Conservation (phyloP, 2,888 invertebrate species). For the Cacoxenus indagator region DNA sequence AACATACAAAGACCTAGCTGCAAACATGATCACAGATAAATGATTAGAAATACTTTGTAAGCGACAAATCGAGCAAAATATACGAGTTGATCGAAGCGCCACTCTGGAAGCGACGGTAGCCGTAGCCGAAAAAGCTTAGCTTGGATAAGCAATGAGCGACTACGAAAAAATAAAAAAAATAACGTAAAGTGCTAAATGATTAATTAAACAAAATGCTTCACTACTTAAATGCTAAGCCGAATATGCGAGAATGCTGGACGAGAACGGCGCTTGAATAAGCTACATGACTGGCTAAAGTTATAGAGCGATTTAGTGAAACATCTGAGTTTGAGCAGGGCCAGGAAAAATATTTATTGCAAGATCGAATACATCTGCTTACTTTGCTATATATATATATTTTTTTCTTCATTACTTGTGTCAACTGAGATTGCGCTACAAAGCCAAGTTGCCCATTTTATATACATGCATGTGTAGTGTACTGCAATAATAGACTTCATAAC, state of each 20-base stretch:
- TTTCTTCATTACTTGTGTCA: no score
- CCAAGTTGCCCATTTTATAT: no score
- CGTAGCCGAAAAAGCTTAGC: constrained; percentile 1
- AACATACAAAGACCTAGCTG: no score
- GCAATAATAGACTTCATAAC: neutral
- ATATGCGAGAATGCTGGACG: neutral
- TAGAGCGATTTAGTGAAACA: no score
- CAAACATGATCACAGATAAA: no score
- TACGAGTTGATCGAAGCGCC: neutral
- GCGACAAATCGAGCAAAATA: neutral
- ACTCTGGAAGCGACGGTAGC: neutral
- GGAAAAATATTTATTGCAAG: no score
- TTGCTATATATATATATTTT: no score
- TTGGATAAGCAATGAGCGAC: neutral
- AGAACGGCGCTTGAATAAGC: neutral
- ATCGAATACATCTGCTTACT: no score
- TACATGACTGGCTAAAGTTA: no score
- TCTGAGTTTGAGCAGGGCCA: no score
- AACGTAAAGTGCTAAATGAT: constrained; percentile 54
- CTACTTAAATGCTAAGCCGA: constrained; percentile 43
- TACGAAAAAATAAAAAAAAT: neutral
- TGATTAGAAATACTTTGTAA: constrained; percentile 5
- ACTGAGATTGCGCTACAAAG: no score
- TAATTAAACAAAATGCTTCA: constrained; percentile 57
- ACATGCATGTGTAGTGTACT: neutral